phyloP scores from a whole-genome alignment of 2,888 invertebrate genomes.

The Polydrusus pterygomalis region DNA sequence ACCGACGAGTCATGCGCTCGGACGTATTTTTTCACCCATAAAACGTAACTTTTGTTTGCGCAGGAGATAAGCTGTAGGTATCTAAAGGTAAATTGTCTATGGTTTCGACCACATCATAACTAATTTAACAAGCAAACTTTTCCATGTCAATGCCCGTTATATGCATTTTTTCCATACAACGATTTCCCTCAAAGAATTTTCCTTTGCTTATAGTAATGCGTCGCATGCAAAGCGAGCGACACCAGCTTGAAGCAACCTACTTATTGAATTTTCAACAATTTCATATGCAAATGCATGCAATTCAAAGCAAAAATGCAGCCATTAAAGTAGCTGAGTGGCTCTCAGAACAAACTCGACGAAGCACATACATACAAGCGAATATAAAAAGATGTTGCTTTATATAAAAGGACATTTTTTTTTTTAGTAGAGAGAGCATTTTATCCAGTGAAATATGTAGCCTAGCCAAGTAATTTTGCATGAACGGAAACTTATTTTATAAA shows the following conservation, averaged over 20 bases:
- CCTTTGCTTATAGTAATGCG: conserved; percentile 6
- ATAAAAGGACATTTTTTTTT: conserved; percentile 21
- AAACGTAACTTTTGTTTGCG: too few relatives aligned
- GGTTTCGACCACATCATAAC: not conserved
- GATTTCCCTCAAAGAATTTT: conserved; percentile 20
- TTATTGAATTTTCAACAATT: conserved; percentile 33
- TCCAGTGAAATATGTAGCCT: not conserved
- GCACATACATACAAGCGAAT: conserved; percentile 12
- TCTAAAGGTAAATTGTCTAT: too few relatives aligned
- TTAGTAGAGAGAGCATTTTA: conserved; percentile 1
- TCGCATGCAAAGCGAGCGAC: not conserved
- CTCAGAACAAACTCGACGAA: conserved; percentile 21
- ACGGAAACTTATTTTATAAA: not conserved
- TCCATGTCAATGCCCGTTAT: conserved; percentile 8
- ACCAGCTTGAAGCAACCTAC: conserved; percentile 24
- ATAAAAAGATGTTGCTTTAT: conserved; percentile 17
- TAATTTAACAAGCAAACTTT: conserved; percentile 2
- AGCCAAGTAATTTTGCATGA: too few relatives aligned
- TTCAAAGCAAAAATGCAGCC: conserved; percentile 32
- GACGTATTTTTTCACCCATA: too few relatives aligned
- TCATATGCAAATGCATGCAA: conserved; percentile 35
- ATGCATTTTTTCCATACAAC: not conserved
- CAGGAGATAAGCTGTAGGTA: too few relatives aligned
- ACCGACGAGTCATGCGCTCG: too few relatives aligned
- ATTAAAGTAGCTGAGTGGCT: conserved; percentile 27